Conservation (phyloP, 92 coral and sea anemone species). For the Micromussa lordhowensis region DNA sequence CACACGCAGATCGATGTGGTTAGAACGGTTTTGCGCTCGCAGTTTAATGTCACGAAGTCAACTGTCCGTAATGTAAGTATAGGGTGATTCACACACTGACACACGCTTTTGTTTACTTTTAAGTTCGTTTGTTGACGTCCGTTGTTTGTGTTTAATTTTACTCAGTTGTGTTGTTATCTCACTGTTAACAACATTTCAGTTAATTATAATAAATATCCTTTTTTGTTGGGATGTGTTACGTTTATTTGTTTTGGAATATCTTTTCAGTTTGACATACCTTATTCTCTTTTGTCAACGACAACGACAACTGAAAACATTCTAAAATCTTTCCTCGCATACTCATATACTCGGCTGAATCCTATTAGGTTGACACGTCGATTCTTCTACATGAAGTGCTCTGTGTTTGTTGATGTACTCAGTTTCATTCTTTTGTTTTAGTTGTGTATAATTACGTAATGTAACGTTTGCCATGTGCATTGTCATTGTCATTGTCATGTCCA, state of each 20-base stretch:
- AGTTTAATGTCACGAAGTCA: constrained; percentile 79
- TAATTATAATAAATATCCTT: too few species aligned
- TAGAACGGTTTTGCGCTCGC: constrained; percentile 66
- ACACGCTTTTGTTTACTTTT: constrained; percentile 6
- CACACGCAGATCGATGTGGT: constrained; percentile 57
- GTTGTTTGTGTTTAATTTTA: not conserved
- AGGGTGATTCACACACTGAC: constrained; percentile 14
- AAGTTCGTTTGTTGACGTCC: not conserved
- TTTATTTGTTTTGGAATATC: not conserved
- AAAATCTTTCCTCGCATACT: not conserved
- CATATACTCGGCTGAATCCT: not conserved
- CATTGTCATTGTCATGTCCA: too few species aligned
- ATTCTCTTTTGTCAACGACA: not conserved
- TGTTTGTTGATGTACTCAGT: not conserved
- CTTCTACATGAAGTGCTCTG: not conserved
- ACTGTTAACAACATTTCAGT: not conserved
- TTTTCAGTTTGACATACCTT: not conserved
- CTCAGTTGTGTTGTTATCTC: not conserved
- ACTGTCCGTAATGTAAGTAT: constrained; percentile 79
- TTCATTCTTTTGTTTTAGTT: not conserved
- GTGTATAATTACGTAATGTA: too few species aligned
- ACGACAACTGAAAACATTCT: not conserved
- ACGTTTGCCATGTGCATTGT: not conserved
- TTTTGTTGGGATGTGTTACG: not conserved
- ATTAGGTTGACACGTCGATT: not conserved